Evolutionary conservation across 2,113 vertebrate species (phyloP), one percentile per base, ranked within the genome.

Genomic region (Elgaria multicarinata): DNA sequence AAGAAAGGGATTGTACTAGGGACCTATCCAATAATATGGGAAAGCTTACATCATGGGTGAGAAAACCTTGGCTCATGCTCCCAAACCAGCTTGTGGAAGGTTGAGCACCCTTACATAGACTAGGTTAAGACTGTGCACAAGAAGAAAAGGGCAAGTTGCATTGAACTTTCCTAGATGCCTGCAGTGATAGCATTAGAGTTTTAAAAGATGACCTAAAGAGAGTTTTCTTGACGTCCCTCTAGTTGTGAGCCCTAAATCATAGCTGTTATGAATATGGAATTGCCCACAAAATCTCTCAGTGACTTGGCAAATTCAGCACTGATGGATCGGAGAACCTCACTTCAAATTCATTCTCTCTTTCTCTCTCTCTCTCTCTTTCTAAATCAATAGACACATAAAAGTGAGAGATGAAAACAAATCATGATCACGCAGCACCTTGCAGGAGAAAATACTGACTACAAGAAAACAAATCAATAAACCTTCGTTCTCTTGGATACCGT

Each of bases 401-500:
- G 93, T 91, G 89, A 74, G 83, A 91, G 90, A 95, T 92, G 86
- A 90, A 94, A 95, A 94, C 94, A 94, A 96, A 95, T 89, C 94
- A 95, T 91, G 94, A 90, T 88, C 91, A 86, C 39, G 85, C 89
- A 80, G 83, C 78, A 91, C 92, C 85, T 88, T 94, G 88, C 87
- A 82, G 89, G 92, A 93, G 81, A 90, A 93, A 93, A 92, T 75
- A 89, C 91, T 0, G 0, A 74, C 93, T 91, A 95, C 94, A 95
- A 93, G 96, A 90, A 95, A 96, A 94, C 93, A 94, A 96, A 96
- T 96, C 96, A 92, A 96, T 96, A 95, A 86, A 90, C 75, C 91
- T 92, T 62, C 0, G 18, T 92, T 90, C 91, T 94, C 91, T 89
- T 93, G 93, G 94, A 80, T 92, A 87, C 64, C 87, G 92, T 67